Conservation (phyloP, 2,888 invertebrate genomes). For the Drosophila kambysellisi region DNA sequence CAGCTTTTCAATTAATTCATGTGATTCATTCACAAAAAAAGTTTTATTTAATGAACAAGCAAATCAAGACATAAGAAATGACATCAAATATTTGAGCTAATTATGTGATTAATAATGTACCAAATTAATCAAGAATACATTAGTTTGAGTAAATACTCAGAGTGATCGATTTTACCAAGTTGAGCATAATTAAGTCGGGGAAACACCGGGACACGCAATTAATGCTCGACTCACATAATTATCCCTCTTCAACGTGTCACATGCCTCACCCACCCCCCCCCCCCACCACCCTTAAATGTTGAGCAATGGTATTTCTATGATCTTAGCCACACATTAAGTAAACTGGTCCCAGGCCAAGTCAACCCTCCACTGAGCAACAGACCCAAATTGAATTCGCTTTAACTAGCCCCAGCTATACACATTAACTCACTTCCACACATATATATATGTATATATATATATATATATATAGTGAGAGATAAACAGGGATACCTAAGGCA, state of each 20-base stretch:
- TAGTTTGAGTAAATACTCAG: constrained; percentile 1
- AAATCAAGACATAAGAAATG: not conserved
- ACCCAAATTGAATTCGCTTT: constrained; percentile 58
- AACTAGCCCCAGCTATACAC: constrained; percentile 33
- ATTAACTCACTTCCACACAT: constrained; percentile 10
- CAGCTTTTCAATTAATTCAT: not conserved
- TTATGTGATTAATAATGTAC: not conserved
- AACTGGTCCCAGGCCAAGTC: constrained; percentile 11
- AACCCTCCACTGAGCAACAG: constrained; percentile 26
- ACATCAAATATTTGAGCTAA: not conserved
- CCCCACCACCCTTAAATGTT: constrained; percentile 11
- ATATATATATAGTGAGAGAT: constrained; percentile 6
- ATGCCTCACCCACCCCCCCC: constrained; percentile 15
- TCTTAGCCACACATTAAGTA: constrained; percentile 15
- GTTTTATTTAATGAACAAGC: not conserved
- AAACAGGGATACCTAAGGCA: constrained; percentile 59
- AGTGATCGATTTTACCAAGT: constrained; percentile 26
- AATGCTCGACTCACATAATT: constrained; percentile 45
- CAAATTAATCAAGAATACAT: not conserved
- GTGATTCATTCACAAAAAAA: no score
- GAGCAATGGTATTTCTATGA: constrained; percentile 24
- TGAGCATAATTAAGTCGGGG: constrained; percentile 44
- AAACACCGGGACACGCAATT: constrained; percentile 32
- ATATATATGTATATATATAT: no score
- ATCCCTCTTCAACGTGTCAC: constrained; percentile 39